Evolutionary conservation across 2,113 vertebrate genomes (phyloP).

Genomic region (Catagonus wagneri): DNA sequence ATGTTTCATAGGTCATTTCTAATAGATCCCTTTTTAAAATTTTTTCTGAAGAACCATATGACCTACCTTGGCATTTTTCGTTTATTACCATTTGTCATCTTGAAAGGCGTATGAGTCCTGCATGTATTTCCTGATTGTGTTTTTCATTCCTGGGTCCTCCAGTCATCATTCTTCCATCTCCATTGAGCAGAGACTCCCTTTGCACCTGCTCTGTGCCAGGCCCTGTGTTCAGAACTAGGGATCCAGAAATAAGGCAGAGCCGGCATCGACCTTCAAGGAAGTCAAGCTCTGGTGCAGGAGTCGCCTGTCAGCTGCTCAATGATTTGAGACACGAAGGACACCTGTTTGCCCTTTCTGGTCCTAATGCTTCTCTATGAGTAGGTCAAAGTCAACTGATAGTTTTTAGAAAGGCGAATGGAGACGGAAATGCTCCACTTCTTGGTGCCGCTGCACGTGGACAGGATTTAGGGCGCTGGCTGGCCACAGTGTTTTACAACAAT

Average conservation of each 20-base stretch:
- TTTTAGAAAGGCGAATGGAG: neutral
- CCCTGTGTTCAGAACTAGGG: accelerated
- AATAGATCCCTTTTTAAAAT: too few relatives aligned
- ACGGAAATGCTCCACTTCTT: neutral
- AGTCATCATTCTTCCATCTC: accelerated
- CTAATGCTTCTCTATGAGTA: neutral
- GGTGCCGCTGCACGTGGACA: accelerated
- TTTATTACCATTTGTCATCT: neutral
- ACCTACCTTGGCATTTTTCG: neutral
- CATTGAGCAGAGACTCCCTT: neutral
- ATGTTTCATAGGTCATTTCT: neutral
- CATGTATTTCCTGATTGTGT: neutral
- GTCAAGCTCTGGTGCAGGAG: accelerated
- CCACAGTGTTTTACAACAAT: neutral
- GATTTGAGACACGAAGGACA: neutral
- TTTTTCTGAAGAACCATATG: neutral
- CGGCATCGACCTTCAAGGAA: accelerated
- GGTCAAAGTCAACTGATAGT: neutral
- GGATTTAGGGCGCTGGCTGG: neutral
- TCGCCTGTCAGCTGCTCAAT: neutral
- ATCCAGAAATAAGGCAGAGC: neutral
- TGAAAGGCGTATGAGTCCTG: neutral
- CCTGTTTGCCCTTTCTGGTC: too few relatives aligned
- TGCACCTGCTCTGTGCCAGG: neutral
- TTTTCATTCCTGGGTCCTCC: accelerated